A percentile compares a stretch with the other conserved stretches of the same genome.
These are phyloP conservation scores for Onychorhynchus coronatus DNA, from an alignment of 2,113 vertebrate genomes.

Conservation along the genomic window DNA sequence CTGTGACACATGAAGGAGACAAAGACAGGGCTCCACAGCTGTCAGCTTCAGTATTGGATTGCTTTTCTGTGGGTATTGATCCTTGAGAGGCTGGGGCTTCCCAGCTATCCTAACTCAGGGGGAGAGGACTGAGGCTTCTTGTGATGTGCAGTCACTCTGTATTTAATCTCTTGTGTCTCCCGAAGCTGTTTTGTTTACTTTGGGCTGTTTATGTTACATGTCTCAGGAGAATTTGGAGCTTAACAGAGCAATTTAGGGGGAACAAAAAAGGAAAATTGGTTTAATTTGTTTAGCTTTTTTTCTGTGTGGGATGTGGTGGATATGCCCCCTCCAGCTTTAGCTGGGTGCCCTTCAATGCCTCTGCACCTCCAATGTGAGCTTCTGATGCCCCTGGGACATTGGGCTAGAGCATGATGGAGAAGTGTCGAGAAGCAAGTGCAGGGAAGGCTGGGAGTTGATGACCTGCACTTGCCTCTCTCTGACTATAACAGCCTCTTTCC, in stretches of 20 bases:
- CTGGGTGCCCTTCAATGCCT: not conserved
- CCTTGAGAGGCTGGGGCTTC: not conserved
- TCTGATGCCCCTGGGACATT: not conserved
- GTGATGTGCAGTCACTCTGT: not conserved
- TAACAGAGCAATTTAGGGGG: not conserved
- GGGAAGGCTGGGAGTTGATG: not conserved
- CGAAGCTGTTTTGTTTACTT: not conserved
- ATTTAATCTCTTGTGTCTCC: not conserved
- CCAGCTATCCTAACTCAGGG: not conserved
- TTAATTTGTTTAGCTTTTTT: not conserved
- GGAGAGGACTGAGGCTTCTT: not conserved
- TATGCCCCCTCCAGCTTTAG: not conserved
- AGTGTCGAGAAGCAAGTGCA: not conserved
- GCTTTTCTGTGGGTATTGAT: not conserved
- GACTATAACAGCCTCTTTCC: not conserved
- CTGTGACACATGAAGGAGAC: conserved; percentile 33
- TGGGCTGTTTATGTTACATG: not conserved
- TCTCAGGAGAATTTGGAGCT: not conserved
- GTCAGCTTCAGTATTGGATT: not conserved
- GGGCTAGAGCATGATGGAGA: not conserved
- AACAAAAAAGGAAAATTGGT: not conserved
- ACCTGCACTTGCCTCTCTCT: not conserved
- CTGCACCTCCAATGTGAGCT: not conserved
- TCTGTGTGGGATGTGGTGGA: not conserved
- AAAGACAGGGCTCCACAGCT: not conserved